Conservation (phyloP, 1,140 invertebrate species). For the Zaprionus vittiger region DNA sequence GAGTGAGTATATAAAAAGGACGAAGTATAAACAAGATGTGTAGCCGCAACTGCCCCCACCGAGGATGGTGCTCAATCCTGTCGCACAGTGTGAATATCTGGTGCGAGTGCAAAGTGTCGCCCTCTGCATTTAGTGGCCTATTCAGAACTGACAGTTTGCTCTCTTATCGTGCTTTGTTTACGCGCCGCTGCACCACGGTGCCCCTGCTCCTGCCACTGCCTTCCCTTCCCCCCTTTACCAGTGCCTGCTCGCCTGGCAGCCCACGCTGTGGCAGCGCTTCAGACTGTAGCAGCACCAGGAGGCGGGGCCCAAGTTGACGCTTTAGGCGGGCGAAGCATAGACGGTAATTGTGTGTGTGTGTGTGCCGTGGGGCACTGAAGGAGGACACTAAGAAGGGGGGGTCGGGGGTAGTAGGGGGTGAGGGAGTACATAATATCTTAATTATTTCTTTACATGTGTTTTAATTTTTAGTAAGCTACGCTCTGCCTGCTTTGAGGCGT, state of each 20-base stretch:
- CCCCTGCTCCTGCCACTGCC: conserved; percentile 8
- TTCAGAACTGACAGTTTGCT: conserved; percentile 68
- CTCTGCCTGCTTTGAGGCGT: conserved; percentile 34
- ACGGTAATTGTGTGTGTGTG: conserved; percentile 1
- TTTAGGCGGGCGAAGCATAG: background rate
- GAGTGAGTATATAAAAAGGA: background rate
- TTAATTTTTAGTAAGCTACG: conserved; percentile 77
- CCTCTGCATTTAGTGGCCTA: conserved; percentile 65
- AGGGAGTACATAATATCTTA: conserved; percentile 71
- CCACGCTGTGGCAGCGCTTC: background rate
- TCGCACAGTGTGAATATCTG: conserved; percentile 14
- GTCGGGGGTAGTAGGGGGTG: background rate
- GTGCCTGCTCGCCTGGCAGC: background rate
- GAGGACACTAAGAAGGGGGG: too few relatives aligned
- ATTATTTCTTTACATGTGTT: conserved; percentile 82
- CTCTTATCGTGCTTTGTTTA: conserved; percentile 67
- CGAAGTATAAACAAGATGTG: background rate
- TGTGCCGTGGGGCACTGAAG: background rate
- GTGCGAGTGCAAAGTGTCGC: conserved; percentile 42
- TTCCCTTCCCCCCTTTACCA: background rate
- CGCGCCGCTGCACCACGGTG: conserved; percentile 50
- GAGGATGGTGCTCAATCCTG: background rate
- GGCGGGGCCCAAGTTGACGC: conserved; percentile 4
- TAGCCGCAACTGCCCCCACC: background rate
- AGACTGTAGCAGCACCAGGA: background rate